Evolutionary conservation across 2,113 vertebrate species (phyloP), one percentile per base, ranked within the genome.

Genomic region (Proterorhinus semilunaris): DNA sequence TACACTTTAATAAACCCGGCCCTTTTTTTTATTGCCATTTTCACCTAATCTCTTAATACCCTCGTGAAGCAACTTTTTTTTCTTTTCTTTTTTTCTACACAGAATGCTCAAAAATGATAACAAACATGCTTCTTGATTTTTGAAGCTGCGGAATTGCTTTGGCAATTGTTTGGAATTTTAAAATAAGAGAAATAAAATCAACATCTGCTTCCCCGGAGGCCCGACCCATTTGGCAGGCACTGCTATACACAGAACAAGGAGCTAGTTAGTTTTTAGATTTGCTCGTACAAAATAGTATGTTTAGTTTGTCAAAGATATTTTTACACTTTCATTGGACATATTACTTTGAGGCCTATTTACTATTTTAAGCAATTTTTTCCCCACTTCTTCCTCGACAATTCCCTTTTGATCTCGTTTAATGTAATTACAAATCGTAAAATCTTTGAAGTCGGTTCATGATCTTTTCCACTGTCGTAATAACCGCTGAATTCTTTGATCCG

Each of bases 11-110:
- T 61, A 44, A 61, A 44, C 58, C 58, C 36, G 9, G 8, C 42
- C 42, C 58, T 42, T 61, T 45, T 61, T 45, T 44, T 36, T 36
- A 36, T 36, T 44, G 58, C 58, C 58, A 44, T 43, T 61, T 51
- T 61, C 42, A 44, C 58, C 58, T 61, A 61, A 61, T 61, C 58
- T 61, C 42, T 61, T 61, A 61, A 61, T 61, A 61, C 58, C 58
- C 42, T 61, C 12, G 42, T 61, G 58, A 61, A 44, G 42, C 58
- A 58, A 42, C 27, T 36, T 58, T 57, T 58, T 58, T 58, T 47
- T 47, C 2, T 6, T 6, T 51, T 1, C 6, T 11, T 51, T 13
- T 11, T 51, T 13, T 13, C 15, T 51, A 13, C 15, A 61, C 42
- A 44, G 42, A 61, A 61, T 45, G 58, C 13, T 9, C 58, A 61